Percentiles rank a stretch among this genome's conserved stretches.
Conservation (phyloP, 35 echinoderm and acorn worm species). For the Lytechinus pictus region DNA sequence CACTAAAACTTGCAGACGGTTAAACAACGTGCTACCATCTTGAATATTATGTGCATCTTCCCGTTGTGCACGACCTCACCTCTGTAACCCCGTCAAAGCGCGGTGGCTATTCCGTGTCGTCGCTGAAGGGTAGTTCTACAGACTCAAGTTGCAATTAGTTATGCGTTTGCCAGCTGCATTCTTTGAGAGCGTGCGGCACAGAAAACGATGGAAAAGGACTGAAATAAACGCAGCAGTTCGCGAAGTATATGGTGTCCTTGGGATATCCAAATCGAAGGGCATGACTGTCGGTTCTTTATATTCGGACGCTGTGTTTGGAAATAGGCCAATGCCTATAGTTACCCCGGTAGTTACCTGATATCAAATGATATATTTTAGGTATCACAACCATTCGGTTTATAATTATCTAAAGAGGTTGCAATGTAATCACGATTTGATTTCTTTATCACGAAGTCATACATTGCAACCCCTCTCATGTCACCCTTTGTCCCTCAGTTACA, state of each 20-base stretch:
- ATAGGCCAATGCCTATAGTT: not conserved
- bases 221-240: not conserved
- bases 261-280: not conserved
- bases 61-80: slow-evolving; percentile 3
- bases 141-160: slow-evolving; percentile 44
- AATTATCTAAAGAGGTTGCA: too few species aligned
- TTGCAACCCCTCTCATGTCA: too few species aligned
- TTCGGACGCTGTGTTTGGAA: not conserved
- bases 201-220: not conserved
- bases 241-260: slow-evolving; percentile 31
- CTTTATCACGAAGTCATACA: too few species aligned
- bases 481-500: too few species aligned
- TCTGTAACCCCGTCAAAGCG: slow-evolving; percentile 36
- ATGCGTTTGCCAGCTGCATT: slow-evolving; percentile 34
- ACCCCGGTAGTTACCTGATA: not conserved
- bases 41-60: slow-evolving; percentile 24
- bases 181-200: slow-evolving; percentile 18
- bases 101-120: slow-evolving; percentile 31
- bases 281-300: not conserved
- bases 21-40: not conserved
- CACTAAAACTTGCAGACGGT: slow-evolving; percentile 14
- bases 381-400: too few species aligned
- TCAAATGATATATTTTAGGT: too few species aligned
- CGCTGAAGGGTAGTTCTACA: not conserved
- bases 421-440: too few species aligned